Percentiles rank a stretch among this genome's conserved stretches.
Evolutionary conservation across 2,888 invertebrate genomes (phyloP).

Genomic region (Megamerina dolium): DNA sequence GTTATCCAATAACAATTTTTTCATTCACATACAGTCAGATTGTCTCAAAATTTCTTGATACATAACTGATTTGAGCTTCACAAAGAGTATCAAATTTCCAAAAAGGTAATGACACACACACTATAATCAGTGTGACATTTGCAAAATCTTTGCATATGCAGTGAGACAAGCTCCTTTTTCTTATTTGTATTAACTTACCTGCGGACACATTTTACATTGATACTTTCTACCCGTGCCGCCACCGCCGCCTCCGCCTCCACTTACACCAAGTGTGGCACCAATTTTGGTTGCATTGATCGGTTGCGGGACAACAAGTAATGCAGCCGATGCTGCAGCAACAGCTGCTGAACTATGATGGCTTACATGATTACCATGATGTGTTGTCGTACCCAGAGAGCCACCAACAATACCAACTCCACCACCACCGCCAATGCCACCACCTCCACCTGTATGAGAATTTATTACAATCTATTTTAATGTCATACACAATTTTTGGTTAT

Average conservation of each 20-base stretch:
- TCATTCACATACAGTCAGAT: no score
- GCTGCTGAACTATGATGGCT: slow-evolving; percentile 51
- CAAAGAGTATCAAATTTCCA: no score
- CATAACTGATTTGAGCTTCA: no score
- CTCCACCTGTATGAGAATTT: no score
- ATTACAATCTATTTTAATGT: no score
- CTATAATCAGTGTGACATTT: no score
- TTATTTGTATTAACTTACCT: no score
- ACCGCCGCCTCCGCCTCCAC: slow-evolving; percentile 24
- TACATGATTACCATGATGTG: slow-evolving; percentile 50
- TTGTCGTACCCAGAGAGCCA: slow-evolving; percentile 19
- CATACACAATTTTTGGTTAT: no score
- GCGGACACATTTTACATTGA: slow-evolving; percentile 95
- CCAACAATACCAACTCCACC: slow-evolving; percentile 25
- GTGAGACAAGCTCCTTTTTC: neutral
- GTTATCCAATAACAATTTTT: no score
- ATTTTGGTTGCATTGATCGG: slow-evolving; percentile 69
- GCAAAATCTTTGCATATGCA: neutral
- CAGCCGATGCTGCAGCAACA: slow-evolving; percentile 56
- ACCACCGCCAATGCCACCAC: slow-evolving; percentile 25
- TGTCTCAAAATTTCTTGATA: no score
- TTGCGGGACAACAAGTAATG: slow-evolving; percentile 82
- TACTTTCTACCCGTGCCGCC: slow-evolving; percentile 65
- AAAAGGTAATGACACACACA: no score
- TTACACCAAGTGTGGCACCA: slow-evolving; percentile 46